Evolutionary conservation across 1,140 invertebrate genomes (phyloP).

Genomic region (Cephus cinctus): DNA sequence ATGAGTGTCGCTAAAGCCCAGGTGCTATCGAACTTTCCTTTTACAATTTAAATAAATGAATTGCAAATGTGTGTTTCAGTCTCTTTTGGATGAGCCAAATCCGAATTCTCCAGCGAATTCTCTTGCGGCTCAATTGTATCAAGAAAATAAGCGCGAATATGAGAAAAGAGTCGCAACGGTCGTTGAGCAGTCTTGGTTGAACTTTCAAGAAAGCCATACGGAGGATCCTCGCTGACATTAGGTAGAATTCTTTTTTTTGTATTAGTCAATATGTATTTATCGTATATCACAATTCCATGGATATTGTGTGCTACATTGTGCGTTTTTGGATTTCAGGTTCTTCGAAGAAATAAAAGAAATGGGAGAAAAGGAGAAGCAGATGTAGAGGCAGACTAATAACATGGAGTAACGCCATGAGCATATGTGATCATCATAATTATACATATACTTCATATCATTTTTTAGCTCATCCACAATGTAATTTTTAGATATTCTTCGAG

Average conservation of each 20-base stretch:
- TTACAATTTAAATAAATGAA: not conserved
- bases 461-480: not conserved
- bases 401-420: conserved; percentile 16
- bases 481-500: not conserved
- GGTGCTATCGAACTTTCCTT: conserved; percentile 14
- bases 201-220: conserved; percentile 53
- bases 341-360: conserved; percentile 8
- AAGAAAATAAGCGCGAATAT: conserved; percentile 68
- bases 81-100: conserved; percentile 67
- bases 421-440: conserved; percentile 30
- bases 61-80: conserved; percentile 53
- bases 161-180: conserved; percentile 69
- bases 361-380: too few species aligned
- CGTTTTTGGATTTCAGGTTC: too few species aligned
- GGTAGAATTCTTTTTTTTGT: conserved; percentile 12
- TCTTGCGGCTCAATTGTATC: conserved; percentile 68
- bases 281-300: not conserved
- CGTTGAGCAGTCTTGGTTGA: conserved; percentile 68
- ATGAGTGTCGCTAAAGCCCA: too few species aligned
- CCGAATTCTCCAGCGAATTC: conserved; percentile 72
- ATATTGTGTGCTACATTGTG: conserved; percentile 6
- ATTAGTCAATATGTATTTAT: not conserved
- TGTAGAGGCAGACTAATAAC: conserved; percentile 6
- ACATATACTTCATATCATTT: conserved; percentile 6
- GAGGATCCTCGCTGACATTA: conserved; percentile 54